These are phyloP conservation scores for Excalfactoria chinensis DNA, from an alignment of 2,113 vertebrate genomes.

Conservation along the genomic window DNA sequence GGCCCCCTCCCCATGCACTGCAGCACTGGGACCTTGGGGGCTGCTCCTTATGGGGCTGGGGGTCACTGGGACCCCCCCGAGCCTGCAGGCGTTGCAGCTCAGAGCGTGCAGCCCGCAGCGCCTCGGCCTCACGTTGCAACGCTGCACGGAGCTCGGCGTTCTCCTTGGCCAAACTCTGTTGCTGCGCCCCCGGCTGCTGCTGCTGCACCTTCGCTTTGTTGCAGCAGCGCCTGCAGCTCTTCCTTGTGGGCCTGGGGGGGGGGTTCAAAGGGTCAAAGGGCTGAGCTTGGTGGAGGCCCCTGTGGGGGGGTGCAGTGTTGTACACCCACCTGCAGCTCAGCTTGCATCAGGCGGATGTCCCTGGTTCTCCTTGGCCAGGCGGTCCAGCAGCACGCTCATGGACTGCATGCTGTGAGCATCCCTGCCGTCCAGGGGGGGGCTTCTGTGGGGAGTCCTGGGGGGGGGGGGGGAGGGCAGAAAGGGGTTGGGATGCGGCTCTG, in stretches of 20 bases:
- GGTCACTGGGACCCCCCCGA: conserved; percentile 37
- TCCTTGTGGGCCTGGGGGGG: conserved; percentile 77
- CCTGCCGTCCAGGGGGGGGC: accelerated
- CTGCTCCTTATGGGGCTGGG: background rate
- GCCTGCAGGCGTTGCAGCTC: conserved; percentile 82
- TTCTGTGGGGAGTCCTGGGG: conserved; percentile 43
- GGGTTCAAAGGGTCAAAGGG: background rate
- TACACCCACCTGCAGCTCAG: conserved; percentile 82
- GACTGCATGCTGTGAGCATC: conserved; percentile 53
- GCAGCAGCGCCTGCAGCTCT: conserved; percentile 69
- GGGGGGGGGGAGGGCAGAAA: too few relatives aligned
- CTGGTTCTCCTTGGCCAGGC: conserved; percentile 82
- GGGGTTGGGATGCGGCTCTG: background rate
- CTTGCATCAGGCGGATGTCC: conserved; percentile 86
- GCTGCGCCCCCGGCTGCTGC: background rate
- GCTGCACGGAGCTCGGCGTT: conserved; percentile 13
- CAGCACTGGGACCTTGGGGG: background rate
- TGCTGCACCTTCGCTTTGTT: background rate
- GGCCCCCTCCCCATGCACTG: background rate
- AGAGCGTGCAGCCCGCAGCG: conserved; percentile 74
- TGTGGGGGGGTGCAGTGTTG: accelerated
- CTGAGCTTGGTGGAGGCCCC: background rate
- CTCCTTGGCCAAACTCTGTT: background rate
- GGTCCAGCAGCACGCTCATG: conserved; percentile 81
- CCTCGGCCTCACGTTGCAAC: conserved; percentile 75